Evolutionary conservation across 2,113 vertebrate species (phyloP), one percentile per base, ranked within the genome.

Genomic region (Muntiacus reevesi): DNA sequence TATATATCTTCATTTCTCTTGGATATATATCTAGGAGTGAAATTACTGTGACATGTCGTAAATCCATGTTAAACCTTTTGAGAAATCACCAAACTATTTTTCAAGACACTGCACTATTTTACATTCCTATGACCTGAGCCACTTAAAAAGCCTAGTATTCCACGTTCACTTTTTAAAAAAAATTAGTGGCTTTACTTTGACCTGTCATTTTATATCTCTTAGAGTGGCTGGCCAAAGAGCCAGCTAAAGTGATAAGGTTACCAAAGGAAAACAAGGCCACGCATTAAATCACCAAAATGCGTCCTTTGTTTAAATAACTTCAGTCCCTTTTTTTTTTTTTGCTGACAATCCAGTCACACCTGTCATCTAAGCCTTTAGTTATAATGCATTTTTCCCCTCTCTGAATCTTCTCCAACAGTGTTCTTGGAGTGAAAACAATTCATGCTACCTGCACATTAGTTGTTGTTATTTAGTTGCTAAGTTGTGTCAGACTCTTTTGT

Each of bases 291-390:
- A 92, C 86, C 55, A 89, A 98, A 96, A 85, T 0, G 0, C 33
- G 97, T 64, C 62, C 54, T 83, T 43, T 96, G 62, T 82, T 87
- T 98, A 97, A 96, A 82, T 76, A 78, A n/a, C 95, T 84, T 85
- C 36, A 78, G 91, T 97, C 89, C 90, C 93, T 97, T 89, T 43
- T 23, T 76, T 19, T 19, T 96, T 85, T 94, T 85, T 94, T 97
- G 89, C 27, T 95, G 97, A 71, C 92, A 97, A 93, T 59, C 33
- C 74, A 84, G 79, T 88, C 60, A 94, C 94, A 89, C 67, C 92
- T 97, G 30, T 89, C 47, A 90, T 97, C 79, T 84, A 52, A 89
- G 10, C 74, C 82, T 92, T 97, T 52, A 64, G 64, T 47, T 62
- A 78, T 36, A 91, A 95, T 67, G 52, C 40, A 95, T 71, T 86